These are phyloP conservation scores for Lapara coniferarum DNA, from an alignment of 2,888 invertebrate species.

Conservation along the genomic window DNA sequence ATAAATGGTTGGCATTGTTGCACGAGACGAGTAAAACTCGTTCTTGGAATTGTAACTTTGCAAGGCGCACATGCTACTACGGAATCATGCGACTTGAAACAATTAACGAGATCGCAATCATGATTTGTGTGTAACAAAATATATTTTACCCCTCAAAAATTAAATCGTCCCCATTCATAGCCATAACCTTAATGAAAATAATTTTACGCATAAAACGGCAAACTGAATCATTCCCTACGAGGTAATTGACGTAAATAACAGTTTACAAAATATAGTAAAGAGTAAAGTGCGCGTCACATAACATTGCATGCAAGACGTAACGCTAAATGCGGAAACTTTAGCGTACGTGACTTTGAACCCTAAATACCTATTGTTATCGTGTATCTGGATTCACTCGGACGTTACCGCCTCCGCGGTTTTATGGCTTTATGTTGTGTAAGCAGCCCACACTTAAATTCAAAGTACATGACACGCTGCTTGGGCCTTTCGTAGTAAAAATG, in stretches of 20 bases:
- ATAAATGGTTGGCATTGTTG: constrained; percentile 20
- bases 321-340: constrained; percentile 52
- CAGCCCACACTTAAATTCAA: constrained; percentile 26
- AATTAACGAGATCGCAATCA: neutral
- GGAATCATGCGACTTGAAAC: constrained; percentile 20
- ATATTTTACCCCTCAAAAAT: no score
- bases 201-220: neutral
- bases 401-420: constrained; percentile 1
- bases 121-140: no score
- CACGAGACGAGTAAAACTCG: constrained; percentile 15
- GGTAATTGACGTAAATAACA: neutral
- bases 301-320: constrained; percentile 43
- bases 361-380: constrained; percentile 39
- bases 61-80: constrained; percentile 31
- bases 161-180: no score
- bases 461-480: constrained; percentile 8
- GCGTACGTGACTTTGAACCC: constrained; percentile 53
- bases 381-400: constrained; percentile 35
- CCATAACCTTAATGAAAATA: neutral
- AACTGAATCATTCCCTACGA: neutral
- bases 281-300: constrained; percentile 40
- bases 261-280: constrained; percentile 32
- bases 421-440: constrained; percentile 25
- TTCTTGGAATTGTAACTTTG: constrained; percentile 21
- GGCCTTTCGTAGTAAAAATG: neutral